Evolutionary conservation across 2,797 vertebrate species (phyloP), one percentile per base, ranked within the genome.

Genomic region (Lepilemur ruficaudatus): DNA sequence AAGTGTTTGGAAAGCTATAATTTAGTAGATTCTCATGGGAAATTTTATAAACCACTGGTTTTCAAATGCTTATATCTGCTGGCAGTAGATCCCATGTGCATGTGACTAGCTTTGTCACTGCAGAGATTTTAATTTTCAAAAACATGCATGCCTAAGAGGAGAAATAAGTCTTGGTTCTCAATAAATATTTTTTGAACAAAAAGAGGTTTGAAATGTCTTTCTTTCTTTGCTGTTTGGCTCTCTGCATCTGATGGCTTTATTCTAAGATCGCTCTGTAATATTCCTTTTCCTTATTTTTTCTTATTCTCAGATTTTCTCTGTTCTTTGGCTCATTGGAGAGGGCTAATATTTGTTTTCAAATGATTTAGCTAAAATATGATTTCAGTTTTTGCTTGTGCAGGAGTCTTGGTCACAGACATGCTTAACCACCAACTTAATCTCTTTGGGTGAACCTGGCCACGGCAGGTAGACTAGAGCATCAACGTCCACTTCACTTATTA

Each of bases 1-100:
- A 70, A 0, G 0, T 79, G 50, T 97, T 94, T 69, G 46, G 22
- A 91, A 98, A 95, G 41, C 92, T 95, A 96, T 69, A 94, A 96
- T 89, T 81, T 63, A 93, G n/a, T 0, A 0, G 93, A 30, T 89
- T 84, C 35, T 93, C 57, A 59, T 25, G 48, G 57, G 43, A 95
- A 96, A 86, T 93, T 97, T 96, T 96, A 93, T 93, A 89, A 97
- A 78, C 4, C 59, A 79, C 83, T 95, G 95, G 63, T 85, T 97
- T 97, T 97, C 87, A 75, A 95, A 94, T 94, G n/a, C 18, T 61
- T 89, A 46, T 89, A 91, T 94, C 97, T 96, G 76, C 65, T 76
- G n/a, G 76, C 18, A 96, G 30, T 93, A 91, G 96, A 76, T 73
- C 0, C 0, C 82, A 76, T 38, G 91, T 85, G 94, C 0, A 4